phyloP scores from a whole-genome alignment of 2,797 vertebrate species.

The Pseudochirops cupreus region DNA sequence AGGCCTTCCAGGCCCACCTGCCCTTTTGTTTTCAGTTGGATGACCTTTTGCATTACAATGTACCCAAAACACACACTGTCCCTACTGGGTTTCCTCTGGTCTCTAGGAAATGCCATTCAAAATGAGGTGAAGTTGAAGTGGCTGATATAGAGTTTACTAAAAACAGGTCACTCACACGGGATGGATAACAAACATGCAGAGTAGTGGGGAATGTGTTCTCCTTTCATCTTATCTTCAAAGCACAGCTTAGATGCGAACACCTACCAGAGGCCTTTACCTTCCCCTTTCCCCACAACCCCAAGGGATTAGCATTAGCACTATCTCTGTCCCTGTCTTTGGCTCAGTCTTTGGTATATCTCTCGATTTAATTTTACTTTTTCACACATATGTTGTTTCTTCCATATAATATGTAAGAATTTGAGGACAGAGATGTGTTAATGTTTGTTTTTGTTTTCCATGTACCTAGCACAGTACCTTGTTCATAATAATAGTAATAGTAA shows the following conservation, averaged over 20 bases:
- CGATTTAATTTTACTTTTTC: not conserved
- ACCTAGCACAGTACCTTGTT: not conserved
- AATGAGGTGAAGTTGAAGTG: not conserved
- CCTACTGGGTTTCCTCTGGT: constrained; percentile 43
- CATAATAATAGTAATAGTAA: not conserved
- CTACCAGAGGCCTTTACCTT: not conserved
- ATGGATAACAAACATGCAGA: not conserved
- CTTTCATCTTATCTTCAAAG: constrained; percentile 1
- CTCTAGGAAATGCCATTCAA: constrained; percentile 73
- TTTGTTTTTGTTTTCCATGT: not conserved
- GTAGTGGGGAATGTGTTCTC: not conserved
- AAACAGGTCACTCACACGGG: constrained; percentile 61
- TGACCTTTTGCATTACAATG: constrained; percentile 84
- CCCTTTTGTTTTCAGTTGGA: constrained; percentile 80
- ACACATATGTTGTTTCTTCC: not conserved
- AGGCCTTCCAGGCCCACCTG: constrained; percentile 81
- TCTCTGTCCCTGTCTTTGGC: not conserved
- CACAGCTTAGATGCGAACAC: not conserved
- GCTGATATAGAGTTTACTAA: constrained; percentile 69
- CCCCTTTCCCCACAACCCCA: not conserved
- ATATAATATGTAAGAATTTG: not conserved
- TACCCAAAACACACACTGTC: not conserved
- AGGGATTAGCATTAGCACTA: not conserved
- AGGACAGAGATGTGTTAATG: not conserved
- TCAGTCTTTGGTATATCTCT: not conserved